Conservation (phyloP, 2,113 vertebrate species). For the Phyllostomus hastatus region DNA sequence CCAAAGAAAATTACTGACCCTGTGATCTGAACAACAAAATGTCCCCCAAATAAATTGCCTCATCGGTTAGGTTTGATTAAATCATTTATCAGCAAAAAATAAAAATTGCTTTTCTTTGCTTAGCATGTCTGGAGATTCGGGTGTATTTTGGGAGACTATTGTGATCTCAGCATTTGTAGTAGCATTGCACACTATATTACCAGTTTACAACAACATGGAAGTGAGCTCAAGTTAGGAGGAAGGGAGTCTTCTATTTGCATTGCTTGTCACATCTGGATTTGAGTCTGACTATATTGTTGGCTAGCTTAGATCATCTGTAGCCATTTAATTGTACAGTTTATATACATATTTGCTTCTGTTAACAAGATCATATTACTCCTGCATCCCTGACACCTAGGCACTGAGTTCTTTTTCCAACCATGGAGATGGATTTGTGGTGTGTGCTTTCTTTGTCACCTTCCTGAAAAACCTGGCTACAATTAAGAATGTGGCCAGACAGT, state of each 20-base stretch:
- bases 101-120: conserved; percentile 58
- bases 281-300: not conserved
- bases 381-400: not conserved
- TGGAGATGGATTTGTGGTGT: conserved; percentile 8
- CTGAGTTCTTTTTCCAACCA: not conserved
- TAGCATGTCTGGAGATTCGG: conserved; percentile 25
- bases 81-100: conserved; percentile 65
- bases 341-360: not conserved
- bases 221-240: not conserved
- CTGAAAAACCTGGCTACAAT: conserved; percentile 13
- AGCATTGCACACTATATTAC: not conserved
- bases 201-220: not conserved
- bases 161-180: conserved; percentile 16
- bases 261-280: not conserved
- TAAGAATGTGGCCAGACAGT: conserved; percentile 3
- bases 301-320: not conserved
- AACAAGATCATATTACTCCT: not conserved
- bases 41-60: conserved; percentile 55
- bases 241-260: not conserved
- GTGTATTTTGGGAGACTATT: not conserved
- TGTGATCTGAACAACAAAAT: conserved; percentile 55
- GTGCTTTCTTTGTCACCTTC: not conserved
- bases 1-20: conserved; percentile 71
- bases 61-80: conserved; percentile 75
- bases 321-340: not conserved